Evolutionary conservation across 2,113 vertebrate species (phyloP).

Genomic region (Sapayoa aenigma): DNA sequence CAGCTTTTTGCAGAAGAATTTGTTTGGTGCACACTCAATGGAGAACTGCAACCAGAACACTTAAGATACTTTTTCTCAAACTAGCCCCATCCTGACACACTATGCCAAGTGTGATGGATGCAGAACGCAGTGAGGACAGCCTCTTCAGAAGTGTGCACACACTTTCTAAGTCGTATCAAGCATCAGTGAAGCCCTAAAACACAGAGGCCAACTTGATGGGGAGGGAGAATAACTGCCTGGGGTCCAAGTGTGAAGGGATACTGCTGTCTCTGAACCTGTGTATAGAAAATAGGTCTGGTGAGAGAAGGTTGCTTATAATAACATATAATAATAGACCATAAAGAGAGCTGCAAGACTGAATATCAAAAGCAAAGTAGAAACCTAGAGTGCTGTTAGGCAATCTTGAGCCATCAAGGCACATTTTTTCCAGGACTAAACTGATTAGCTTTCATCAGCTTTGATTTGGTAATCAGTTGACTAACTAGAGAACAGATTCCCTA

Average conservation of each 20-base stretch:
- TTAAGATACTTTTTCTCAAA: background rate
- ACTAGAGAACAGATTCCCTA: background rate
- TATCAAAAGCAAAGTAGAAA: background rate
- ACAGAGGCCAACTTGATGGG: background rate
- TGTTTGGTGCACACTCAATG: background rate
- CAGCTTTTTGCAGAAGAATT: background rate
- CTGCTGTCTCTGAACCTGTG: background rate
- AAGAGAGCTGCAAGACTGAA: background rate
- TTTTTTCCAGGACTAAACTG: background rate
- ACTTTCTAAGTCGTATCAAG: background rate
- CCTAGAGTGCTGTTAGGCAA: background rate
- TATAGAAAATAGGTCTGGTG: background rate
- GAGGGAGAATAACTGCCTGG: background rate
- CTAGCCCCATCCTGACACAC: background rate
- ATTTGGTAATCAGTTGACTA: background rate
- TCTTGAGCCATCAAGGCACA: background rate
- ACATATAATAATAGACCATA: background rate
- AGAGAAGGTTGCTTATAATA: background rate
- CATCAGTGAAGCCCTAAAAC: background rate
- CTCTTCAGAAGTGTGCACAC: background rate
- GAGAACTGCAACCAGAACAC: background rate
- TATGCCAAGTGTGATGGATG: background rate
- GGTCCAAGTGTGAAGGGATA: background rate
- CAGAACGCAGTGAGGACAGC: background rate
- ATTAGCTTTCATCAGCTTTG: background rate